Evolutionary conservation across 2,797 vertebrate species (phyloP).

Genomic region (Geotria australis): DNA sequence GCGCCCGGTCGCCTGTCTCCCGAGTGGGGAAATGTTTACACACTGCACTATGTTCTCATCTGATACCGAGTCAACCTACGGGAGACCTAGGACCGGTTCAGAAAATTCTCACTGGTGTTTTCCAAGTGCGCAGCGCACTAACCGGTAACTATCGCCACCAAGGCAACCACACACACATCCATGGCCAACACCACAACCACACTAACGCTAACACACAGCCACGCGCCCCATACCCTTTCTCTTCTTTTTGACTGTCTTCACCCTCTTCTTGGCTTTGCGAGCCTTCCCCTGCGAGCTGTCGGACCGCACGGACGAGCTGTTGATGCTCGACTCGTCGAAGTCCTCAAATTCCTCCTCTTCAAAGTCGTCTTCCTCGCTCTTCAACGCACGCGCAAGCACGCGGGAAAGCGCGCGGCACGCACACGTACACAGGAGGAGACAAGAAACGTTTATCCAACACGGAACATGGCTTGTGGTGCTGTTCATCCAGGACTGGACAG

Average conservation of each 20-base stretch:
- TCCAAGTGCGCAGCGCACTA: too few species aligned
- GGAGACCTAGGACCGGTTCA: too few species aligned
- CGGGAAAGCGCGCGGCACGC: background rate
- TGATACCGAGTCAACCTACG: too few species aligned
- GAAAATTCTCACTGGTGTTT: too few species aligned
- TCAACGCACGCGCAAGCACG: slow-evolving; percentile 3
- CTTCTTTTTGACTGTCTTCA: slow-evolving; percentile 44
- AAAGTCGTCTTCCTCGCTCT: slow-evolving; percentile 69
- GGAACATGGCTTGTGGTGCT: too few species aligned
- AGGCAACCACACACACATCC: too few species aligned
- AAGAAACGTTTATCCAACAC: background rate
- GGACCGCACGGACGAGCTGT: slow-evolving; percentile 63
- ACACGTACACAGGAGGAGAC: background rate
- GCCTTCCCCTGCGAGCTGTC: slow-evolving; percentile 33
- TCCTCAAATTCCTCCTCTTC: slow-evolving; percentile 56
- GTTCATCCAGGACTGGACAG: too few species aligned
- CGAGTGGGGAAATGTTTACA: too few species aligned
- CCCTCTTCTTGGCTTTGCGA: slow-evolving; percentile 23
- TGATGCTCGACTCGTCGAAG: slow-evolving; percentile 73
- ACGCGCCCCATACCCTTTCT: slow-evolving; percentile 17
- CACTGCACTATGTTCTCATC: too few species aligned
- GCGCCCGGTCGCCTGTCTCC: too few species aligned
- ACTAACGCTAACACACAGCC: background rate
- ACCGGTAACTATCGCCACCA: too few species aligned
- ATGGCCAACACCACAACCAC: background rate